phyloP scores from a whole-genome alignment of 2,797 vertebrate genomes.

The Bufotes viridis region DNA sequence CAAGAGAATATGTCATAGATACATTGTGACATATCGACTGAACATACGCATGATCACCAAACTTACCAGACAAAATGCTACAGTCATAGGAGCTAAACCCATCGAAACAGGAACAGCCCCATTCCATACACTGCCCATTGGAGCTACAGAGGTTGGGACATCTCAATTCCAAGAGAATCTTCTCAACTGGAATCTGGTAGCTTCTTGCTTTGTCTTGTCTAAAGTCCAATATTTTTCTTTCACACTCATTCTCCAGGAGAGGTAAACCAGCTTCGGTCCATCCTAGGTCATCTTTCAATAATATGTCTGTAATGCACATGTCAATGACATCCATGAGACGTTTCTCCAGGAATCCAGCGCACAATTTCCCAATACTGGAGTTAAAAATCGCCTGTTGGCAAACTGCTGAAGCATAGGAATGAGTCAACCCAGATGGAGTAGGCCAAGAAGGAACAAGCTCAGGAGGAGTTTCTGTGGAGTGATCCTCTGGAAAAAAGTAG shows the following conservation, averaged over 20 bases:
- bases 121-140: slow-evolving; percentile 82
- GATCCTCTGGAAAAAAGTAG: slow-evolving; percentile 90
- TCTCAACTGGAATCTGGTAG: slow-evolving; percentile 67
- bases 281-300: slow-evolving; percentile 82
- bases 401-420: slow-evolving; percentile 67
- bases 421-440: slow-evolving; percentile 79
- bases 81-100: slow-evolving; percentile 86
- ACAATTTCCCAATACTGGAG: slow-evolving; percentile 80
- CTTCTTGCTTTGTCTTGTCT: slow-evolving; percentile 62
- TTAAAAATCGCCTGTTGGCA: slow-evolving; percentile 78
- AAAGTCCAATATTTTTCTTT: slow-evolving; percentile 81
- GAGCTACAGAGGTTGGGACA: slow-evolving; percentile 83
- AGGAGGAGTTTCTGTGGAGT: slow-evolving; percentile 68
- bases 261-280: slow-evolving; percentile 81
- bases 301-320: slow-evolving; percentile 85
- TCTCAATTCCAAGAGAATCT: slow-evolving; percentile 73
- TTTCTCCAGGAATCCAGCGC: slow-evolving; percentile 74
- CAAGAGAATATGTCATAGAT: neutral
- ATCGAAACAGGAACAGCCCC: slow-evolving; percentile 84
- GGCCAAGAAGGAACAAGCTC: slow-evolving; percentile 77
- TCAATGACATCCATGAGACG: slow-evolving; percentile 65
- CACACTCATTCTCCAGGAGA: slow-evolving; percentile 89
- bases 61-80: slow-evolving; percentile 79
- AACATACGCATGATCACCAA: neutral
- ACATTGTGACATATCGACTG: neutral